Evolutionary conservation across 2,888 invertebrate species (phyloP).

Genomic region (Automeris io): DNA sequence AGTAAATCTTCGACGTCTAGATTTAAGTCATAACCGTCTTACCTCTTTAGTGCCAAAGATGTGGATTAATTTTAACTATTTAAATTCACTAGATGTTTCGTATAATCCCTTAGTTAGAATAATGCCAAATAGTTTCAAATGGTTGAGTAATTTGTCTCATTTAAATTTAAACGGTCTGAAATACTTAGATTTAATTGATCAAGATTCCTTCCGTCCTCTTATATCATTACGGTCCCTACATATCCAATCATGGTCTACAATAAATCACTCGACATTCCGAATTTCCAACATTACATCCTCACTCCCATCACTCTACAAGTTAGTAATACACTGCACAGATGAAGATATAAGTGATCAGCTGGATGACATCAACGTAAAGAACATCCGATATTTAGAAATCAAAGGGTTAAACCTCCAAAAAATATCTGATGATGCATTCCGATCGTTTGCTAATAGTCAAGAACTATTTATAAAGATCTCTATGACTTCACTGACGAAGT

Average conservation of each 20-base stretch:
- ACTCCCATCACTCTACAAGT: constrained; percentile 33
- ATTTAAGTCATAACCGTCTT: constrained; percentile 83
- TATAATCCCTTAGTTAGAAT: constrained; percentile 86
- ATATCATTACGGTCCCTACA: constrained; percentile 79
- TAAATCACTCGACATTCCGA: too few relatives aligned
- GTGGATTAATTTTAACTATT: constrained; percentile 79
- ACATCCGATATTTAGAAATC: constrained; percentile 84
- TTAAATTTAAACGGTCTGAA: constrained; percentile 82
- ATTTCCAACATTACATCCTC: constrained; percentile 25
- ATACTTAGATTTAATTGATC: constrained; percentile 81
- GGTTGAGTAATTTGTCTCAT: constrained; percentile 80
- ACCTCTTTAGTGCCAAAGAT: constrained; percentile 81
- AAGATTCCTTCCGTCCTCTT: constrained; percentile 81
- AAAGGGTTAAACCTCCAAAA: constrained; percentile 82
- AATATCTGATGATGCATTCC: constrained; percentile 82
- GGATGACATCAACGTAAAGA: constrained; percentile 81
- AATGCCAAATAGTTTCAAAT: constrained; percentile 78
- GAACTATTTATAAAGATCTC: constrained; percentile 82
- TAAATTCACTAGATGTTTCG: constrained; percentile 85
- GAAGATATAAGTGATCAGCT: constrained; percentile 82
- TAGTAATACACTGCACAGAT: constrained; percentile 79
- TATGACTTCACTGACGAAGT: constrained; percentile 82
- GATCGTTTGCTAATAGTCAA: constrained; percentile 81
- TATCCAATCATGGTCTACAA: constrained; percentile 80
- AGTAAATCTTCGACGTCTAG: constrained; percentile 79